These are phyloP conservation scores for Mionectes olivaceus DNA, from an alignment of 2,797 vertebrate genomes.

Conservation along the genomic window DNA sequence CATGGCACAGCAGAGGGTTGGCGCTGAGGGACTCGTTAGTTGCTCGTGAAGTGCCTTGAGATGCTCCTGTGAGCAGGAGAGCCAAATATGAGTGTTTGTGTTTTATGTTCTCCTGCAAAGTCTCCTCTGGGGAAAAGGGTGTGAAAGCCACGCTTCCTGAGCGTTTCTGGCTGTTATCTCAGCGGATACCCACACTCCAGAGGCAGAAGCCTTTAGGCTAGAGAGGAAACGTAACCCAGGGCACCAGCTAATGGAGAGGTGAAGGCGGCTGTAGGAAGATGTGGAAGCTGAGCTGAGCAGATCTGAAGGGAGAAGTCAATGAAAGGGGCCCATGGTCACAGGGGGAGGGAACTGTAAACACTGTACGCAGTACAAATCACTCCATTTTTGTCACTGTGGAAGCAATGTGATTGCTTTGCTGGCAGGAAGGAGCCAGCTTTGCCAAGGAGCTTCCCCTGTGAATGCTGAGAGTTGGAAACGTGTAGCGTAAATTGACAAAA, in stretches of 20 bases:
- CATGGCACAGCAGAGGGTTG: background rate
- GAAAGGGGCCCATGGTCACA: background rate
- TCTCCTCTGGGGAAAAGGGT: slow-evolving; percentile 4
- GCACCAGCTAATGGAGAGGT: slow-evolving; percentile 15
- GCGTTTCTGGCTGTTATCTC: slow-evolving; percentile 9
- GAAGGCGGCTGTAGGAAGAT: background rate
- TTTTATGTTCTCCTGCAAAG: slow-evolving; percentile 11
- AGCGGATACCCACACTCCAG: background rate
- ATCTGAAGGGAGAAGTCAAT: slow-evolving; percentile 2
- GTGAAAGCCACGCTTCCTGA: slow-evolving; percentile 23
- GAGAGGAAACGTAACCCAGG: background rate
- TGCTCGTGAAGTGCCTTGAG: background rate
- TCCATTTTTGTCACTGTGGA: background rate
- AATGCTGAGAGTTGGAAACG: slow-evolving; percentile 37
- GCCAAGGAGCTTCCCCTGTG: slow-evolving; percentile 27
- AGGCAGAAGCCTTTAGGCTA: background rate
- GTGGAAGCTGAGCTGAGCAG: background rate
- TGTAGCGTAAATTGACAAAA: slow-evolving; percentile 39
- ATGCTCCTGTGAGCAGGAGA: background rate
- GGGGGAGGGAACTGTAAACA: background rate
- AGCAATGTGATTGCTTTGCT: background rate
- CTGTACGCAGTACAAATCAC: background rate
- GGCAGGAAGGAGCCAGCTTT: slow-evolving; percentile 3
- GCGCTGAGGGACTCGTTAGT: background rate
- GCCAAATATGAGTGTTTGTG: background rate